Base-by-base conservation (phyloP, 2,888 invertebrate species). In the Hydropsyche betteni region DNA sequence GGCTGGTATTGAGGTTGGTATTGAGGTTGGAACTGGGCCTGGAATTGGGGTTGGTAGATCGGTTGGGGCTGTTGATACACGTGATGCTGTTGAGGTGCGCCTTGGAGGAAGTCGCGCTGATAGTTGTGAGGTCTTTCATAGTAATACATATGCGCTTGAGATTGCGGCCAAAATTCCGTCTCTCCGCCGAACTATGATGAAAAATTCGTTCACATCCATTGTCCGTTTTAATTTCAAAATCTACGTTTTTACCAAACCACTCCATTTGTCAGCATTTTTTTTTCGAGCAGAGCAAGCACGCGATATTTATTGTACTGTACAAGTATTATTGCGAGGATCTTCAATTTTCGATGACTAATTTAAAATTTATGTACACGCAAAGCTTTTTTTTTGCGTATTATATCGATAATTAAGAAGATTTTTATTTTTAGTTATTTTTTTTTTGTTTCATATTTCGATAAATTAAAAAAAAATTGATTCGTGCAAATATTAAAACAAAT, bases 91-190 rank as follows among this genome's bases (percentile, higher is more conserved):
- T 64, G 64, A 5, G 34, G 64, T 34, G 64, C n/a, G 34, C 64
- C 64, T 34, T n/a, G 61, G 50, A 44, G 36, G 44, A 61, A 50
- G 64, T 52, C 74, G 16, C 14, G 36, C 24, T 76, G 68, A 51
- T 50, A 34, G 24, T 69, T 52, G 33, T 52, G 34, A 36, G 76
- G 74, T 7, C 61, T 76, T 33, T 76, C 69, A 68, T 76, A 76
- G 69, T 76, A 52, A 74, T 75, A 75, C 71, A 64, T 38, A 14
- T 61, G 75, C 36, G 24, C 10, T 36, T 36, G 64, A 16, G 64
- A 70, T 61, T 76, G 69, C 6, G 74, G 69, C 74, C 72, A 58
- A 52, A 70, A 36, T n/a, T 64, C 64, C 12, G 33, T 64, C 12
- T 64, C 33, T 34, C 64, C 24, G 34, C 36, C 34, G 34, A 64